Evolutionary conservation across 2,888 invertebrate genomes (phyloP).

Genomic region (Agrotis exclamationis): DNA sequence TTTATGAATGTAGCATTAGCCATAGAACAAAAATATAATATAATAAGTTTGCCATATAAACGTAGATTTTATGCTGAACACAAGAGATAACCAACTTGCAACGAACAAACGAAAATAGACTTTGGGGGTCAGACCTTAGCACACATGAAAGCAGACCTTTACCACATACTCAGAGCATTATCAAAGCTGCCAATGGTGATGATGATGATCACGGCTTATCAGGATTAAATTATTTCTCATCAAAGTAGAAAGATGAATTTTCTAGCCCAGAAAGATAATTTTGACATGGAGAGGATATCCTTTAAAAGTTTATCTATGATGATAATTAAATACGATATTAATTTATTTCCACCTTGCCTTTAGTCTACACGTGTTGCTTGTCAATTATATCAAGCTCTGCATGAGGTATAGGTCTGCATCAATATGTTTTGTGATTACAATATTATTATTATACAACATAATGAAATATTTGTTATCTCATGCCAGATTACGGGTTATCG

Average conservation of each 20-base stretch:
- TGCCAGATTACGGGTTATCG: slow-evolving; percentile 51
- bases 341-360: not conserved
- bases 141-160: too few species aligned
- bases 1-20: slow-evolving; percentile 13
- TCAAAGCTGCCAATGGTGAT: too few species aligned
- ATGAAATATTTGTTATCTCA: slow-evolving; percentile 43
- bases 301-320: too few species aligned
- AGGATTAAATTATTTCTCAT: too few species aligned
- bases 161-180: too few species aligned
- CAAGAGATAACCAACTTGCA: not conserved
- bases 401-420: slow-evolving; percentile 3
- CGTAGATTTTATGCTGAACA: too few species aligned
- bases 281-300: too few species aligned
- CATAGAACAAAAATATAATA: slow-evolving; percentile 2
- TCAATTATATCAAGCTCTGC: slow-evolving; percentile 3
- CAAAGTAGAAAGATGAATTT: too few species aligned
- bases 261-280: too few species aligned
- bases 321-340: too few species aligned
- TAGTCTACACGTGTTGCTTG: not conserved
- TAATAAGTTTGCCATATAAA: not conserved
- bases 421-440: slow-evolving; percentile 23
- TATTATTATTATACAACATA: slow-evolving; percentile 35
- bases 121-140: too few species aligned
- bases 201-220: too few species aligned
- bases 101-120: not conserved